A percentile compares a stretch with the other conserved stretches of the same genome.
Evolutionary conservation across 1,140 invertebrate species (phyloP).

Genomic region (Atopsyche davidsoni): DNA sequence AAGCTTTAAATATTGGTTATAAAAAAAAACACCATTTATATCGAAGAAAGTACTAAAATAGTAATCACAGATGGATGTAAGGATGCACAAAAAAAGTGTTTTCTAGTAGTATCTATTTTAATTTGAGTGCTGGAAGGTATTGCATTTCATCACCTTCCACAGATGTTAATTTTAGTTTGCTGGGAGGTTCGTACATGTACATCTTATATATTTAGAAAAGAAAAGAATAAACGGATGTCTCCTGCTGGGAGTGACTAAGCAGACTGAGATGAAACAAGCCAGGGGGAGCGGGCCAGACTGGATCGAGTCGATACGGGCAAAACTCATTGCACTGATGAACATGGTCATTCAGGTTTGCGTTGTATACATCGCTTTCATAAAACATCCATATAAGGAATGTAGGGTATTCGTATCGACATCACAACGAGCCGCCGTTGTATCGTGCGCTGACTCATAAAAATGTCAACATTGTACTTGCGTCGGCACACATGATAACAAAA

Average conservation of each 20-base stretch:
- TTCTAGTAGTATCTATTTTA: too few relatives aligned
- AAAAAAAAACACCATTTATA: too few relatives aligned
- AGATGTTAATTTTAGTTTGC: conserved; percentile 49
- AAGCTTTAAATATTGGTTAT: too few relatives aligned
- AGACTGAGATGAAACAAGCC: conserved; percentile 24
- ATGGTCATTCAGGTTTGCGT: conserved; percentile 29
- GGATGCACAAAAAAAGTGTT: too few relatives aligned
- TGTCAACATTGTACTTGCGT: conserved; percentile 26
- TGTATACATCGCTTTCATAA: conserved; percentile 41
- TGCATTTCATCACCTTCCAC: conserved; percentile 49
- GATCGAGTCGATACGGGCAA: conserved; percentile 34
- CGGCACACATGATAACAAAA: too few relatives aligned
- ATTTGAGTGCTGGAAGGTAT: too few relatives aligned
- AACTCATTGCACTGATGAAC: conserved; percentile 20
- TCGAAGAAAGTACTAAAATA: too few relatives aligned
- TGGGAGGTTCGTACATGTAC: conserved; percentile 52
- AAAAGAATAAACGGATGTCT: conserved; percentile 5
- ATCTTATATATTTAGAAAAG: conserved; percentile 32
- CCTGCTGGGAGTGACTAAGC: conserved; percentile 2
- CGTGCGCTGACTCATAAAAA: conserved; percentile 24
- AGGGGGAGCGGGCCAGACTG: too few relatives aligned
- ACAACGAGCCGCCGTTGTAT: conserved; percentile 10
- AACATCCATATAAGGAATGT: conserved; percentile 48
- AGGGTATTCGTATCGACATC: conserved; percentile 33
- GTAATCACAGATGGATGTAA: too few relatives aligned